Evolutionary conservation across 2,888 invertebrate genomes (phyloP).

Genomic region (Sarcophaga caerulescens): DNA sequence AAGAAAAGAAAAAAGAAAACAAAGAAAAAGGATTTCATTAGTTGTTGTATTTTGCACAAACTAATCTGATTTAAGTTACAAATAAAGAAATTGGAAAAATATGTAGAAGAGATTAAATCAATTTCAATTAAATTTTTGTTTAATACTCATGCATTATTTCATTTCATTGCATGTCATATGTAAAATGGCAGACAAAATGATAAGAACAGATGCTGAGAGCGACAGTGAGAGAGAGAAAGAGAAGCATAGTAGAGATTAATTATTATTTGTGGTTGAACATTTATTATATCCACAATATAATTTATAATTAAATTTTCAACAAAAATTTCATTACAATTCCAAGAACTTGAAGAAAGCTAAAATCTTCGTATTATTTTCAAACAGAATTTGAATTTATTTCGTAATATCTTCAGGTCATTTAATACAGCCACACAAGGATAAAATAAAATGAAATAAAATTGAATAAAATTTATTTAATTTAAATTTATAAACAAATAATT

Average conservation of each 20-base stretch:
- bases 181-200: too few species aligned
- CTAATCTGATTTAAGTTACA: too few species aligned
- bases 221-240: neutral
- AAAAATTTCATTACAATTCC: slow-evolving; percentile 12
- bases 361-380: slow-evolving; percentile 19
- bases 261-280: slow-evolving; percentile 16
- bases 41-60: too few species aligned
- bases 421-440: neutral
- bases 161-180: too few species aligned
- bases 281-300: neutral
- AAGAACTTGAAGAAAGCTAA: neutral
- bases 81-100: neutral
- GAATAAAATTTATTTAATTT: slow-evolving; percentile 29
- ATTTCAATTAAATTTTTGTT: slow-evolving; percentile 16
- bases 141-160: neutral
- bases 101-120: neutral
- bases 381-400: neutral
- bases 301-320: slow-evolving; percentile 40
- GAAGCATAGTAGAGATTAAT: slow-evolving; percentile 9
- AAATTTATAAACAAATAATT: slow-evolving; percentile 23
- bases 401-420: slow-evolving; percentile 1
- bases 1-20: neutral
- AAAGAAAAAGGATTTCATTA: neutral
- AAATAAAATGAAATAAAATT: neutral
- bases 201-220: too few species aligned